phyloP scores from a whole-genome alignment of 2,797 vertebrate genomes.

The Paratrypauchen microcephalus region DNA sequence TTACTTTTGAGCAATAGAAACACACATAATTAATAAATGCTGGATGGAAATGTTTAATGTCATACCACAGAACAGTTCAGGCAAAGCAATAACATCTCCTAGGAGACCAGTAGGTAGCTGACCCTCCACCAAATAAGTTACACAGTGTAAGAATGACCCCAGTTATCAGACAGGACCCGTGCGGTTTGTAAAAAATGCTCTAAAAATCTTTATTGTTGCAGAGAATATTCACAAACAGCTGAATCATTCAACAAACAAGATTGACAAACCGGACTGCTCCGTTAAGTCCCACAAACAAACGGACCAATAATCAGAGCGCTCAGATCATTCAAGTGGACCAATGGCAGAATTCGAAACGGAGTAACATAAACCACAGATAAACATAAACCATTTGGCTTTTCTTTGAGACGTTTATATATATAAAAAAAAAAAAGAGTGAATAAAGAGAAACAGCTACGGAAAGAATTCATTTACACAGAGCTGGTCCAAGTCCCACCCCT shows the following conservation, averaged over 20 bases:
- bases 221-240: constrained; percentile 56
- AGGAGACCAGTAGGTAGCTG: too few species aligned
- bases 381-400: constrained; percentile 30
- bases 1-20: too few species aligned
- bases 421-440: constrained; percentile 49
- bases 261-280: constrained; percentile 15
- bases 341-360: constrained; percentile 5
- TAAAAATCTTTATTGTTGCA: constrained; percentile 66
- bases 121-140: too few species aligned
- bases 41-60: too few species aligned
- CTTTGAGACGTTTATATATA: constrained; percentile 64
- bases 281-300: not conserved
- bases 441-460: constrained; percentile 38
- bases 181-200: constrained; percentile 41
- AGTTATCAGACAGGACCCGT: not conserved
- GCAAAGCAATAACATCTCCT: too few species aligned
- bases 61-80: too few species aligned
- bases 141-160: not conserved
- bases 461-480: constrained; percentile 69
- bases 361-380: constrained; percentile 29
- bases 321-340: constrained; percentile 15
- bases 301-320: constrained; percentile 24
- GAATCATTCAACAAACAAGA: constrained; percentile 24
- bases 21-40: too few species aligned
- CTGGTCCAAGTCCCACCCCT: constrained; percentile 10